Percentiles rank a stretch among this genome's conserved stretches.
Conservation (phyloP, 2,113 vertebrate species). For the Clarias gariepinus region DNA sequence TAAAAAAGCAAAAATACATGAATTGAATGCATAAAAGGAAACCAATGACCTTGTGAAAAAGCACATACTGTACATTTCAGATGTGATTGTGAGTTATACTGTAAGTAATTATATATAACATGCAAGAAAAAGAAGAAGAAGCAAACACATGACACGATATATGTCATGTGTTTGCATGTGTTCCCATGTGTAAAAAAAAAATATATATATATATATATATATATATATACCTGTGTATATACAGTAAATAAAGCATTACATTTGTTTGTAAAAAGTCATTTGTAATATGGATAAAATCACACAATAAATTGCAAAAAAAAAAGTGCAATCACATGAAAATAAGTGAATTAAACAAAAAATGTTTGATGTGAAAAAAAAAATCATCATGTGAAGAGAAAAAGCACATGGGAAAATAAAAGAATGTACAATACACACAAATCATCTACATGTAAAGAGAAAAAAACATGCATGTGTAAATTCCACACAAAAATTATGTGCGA, state of each 20-base stretch:
- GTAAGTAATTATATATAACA: background rate
- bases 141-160: background rate
- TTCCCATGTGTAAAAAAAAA: no score
- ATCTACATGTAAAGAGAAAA: background rate
- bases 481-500: background rate
- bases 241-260: background rate
- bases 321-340: background rate
- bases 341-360: background rate
- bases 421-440: background rate
- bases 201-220: no score
- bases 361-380: no score
- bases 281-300: background rate
- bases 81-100: background rate
- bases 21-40: background rate
- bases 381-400: no score
- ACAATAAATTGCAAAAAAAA: background rate
- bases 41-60: background rate
- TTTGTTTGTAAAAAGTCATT: background rate
- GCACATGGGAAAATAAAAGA: background rate
- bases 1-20: background rate
- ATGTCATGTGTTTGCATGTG: no score
- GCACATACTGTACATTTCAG: background rate
- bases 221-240: background rate
- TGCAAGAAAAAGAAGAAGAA: background rate
- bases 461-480: no score